Conservation (phyloP, 2,888 invertebrate species). For the Caenorhabditis becei region DNA sequence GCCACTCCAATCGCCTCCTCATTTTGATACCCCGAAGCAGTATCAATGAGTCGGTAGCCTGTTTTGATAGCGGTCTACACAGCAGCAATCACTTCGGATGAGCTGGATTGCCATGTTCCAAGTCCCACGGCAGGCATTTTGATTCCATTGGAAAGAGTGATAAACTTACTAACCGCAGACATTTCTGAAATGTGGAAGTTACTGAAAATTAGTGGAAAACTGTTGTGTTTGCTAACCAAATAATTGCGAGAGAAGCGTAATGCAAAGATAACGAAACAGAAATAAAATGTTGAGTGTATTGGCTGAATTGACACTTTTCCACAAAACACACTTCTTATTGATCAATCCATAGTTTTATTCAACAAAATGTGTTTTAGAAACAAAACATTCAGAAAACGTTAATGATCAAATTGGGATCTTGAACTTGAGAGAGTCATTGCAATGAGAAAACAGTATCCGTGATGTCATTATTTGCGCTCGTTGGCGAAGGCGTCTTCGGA, state of each 20-base stretch:
- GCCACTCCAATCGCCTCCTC: conserved; percentile 88
- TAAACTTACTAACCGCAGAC: background rate
- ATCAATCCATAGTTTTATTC: background rate
- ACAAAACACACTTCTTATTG: background rate
- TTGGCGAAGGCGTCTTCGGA: conserved; percentile 68
- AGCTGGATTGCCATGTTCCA: conserved; percentile 81
- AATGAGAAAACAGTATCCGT: background rate
- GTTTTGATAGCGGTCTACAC: conserved; percentile 87
- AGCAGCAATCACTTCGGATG: conserved; percentile 86
- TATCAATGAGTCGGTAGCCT: conserved; percentile 91
- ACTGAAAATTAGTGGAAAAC: too few species aligned
- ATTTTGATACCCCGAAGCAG: conserved; percentile 89
- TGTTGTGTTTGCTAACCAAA: background rate
- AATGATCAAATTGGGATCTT: too few species aligned
- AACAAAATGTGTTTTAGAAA: background rate
- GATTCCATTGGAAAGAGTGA: conserved; percentile 71
- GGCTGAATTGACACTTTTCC: background rate
- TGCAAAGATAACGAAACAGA: background rate
- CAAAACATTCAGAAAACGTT: too few species aligned
- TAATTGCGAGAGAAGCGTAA: background rate
- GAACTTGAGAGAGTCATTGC: too few species aligned
- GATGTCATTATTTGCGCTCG: conserved; percentile 51
- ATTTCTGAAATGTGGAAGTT: background rate
- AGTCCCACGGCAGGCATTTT: conserved; percentile 73
- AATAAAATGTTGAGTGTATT: background rate